Percentiles rank a stretch among this genome's conserved stretches.
Conservation (phyloP, 2,113 vertebrate genomes). For the Entomyzon cyanotis region DNA sequence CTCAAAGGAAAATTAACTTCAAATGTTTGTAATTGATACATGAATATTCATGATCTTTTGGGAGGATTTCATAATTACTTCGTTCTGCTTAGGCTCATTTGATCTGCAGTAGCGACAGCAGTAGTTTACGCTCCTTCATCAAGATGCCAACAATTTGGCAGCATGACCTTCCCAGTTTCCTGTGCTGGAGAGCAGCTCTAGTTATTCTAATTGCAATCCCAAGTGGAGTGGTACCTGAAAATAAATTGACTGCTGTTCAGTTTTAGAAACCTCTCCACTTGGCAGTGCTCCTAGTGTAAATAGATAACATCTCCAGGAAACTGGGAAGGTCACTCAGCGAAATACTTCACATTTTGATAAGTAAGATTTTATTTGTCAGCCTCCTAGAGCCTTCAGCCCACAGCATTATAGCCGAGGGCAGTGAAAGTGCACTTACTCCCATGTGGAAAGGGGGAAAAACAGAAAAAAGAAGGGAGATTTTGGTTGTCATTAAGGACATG, state of each 20-base stretch:
- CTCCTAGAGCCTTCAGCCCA: neutral
- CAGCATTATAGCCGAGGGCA: neutral
- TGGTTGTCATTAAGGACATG: neutral
- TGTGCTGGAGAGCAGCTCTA: constrained; percentile 21
- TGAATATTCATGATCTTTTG: constrained; percentile 33
- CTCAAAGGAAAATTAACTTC: constrained; percentile 1
- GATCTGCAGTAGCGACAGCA: neutral
- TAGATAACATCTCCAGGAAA: neutral
- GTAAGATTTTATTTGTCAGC: neutral
- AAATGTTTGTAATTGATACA: constrained; percentile 7
- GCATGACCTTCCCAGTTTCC: constrained; percentile 15
- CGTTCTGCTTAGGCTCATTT: constrained; percentile 21
- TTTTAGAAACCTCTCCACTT: constrained; percentile 5
- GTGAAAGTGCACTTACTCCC: neutral
- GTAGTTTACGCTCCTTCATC: constrained; percentile 14
- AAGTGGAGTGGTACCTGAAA: constrained; percentile 49
- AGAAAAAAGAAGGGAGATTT: neutral
- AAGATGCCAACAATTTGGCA: constrained; percentile 20
- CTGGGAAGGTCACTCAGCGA: neutral
- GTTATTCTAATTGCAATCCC: constrained; percentile 41
- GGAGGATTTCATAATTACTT: constrained; percentile 30
- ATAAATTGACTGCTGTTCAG: constrained; percentile 30
- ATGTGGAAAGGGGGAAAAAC: neutral
- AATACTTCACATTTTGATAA: neutral
- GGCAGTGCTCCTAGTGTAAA: neutral